These are phyloP conservation scores for Hemibagrus guttatus DNA, from an alignment of 2,797 vertebrate genomes.

Conservation along the genomic window DNA sequence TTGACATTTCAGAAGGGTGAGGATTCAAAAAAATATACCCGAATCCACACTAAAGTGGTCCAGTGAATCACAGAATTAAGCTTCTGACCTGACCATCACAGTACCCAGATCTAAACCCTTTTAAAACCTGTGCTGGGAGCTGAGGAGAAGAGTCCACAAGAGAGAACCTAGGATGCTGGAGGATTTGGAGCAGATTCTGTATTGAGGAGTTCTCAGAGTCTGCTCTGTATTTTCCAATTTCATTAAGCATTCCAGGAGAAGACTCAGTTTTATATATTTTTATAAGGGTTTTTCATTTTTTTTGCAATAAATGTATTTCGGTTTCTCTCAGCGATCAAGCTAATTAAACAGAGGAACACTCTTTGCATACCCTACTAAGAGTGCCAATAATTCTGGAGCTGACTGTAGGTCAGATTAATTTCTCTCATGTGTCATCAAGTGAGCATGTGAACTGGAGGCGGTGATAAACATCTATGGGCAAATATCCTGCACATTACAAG, in stretches of 20 bases:
- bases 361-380: background rate
- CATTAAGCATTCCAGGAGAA: background rate
- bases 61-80: background rate
- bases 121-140: background rate
- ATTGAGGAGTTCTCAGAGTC: background rate
- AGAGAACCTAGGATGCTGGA: background rate
- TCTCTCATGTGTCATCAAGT: background rate
- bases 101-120: background rate
- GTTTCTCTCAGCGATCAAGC: background rate
- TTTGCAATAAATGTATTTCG: background rate
- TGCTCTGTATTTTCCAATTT: background rate
- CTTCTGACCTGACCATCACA: background rate
- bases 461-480: constrained; percentile 10
- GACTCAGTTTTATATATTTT: background rate
- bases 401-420: constrained; percentile 15
- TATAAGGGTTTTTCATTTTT: background rate
- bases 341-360: background rate
- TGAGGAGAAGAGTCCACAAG: background rate
- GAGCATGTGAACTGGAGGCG: constrained; percentile 7
- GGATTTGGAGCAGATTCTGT: background rate
- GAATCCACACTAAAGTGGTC: background rate
- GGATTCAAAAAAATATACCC: background rate
- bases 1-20: background rate
- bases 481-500: background rate
- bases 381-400: background rate